Base-by-base conservation (phyloP, 2,113 vertebrate species). In the Morone chrysops region DNA sequence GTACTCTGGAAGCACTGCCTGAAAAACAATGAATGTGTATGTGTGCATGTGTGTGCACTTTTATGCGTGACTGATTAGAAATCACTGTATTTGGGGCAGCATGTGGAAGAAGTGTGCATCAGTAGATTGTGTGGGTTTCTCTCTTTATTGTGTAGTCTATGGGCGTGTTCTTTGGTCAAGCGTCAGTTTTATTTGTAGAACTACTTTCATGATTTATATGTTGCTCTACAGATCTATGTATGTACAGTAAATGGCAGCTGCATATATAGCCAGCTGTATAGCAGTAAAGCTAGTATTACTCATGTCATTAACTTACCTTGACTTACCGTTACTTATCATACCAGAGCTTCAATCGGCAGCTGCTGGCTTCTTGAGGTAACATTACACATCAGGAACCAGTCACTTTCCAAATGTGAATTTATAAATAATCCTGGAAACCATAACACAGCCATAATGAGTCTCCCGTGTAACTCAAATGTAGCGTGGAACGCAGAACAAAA, bases 1-100 rank as follows among this genome's bases (percentile, higher is more conserved):
- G 90, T 89, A 86, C 90, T 88, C 86, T 89, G 81, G 60, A 78
- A 87, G 80, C 78, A 25, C 75, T 48, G 77, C 81, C 69, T 9
- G 2, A 84, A 88, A 87, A 69, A 89, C 85, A 85, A 84, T 81
- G 43, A 53, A 50, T 68, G 76, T 76, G 78, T 68, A 61, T 82
- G 53, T 54, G 83, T 36, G 60, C 50, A 50, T 69, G 54, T 78
- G 45, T 62, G 69, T 47, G 75, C 25, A 54, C 67, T 47, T 45
- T 56, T 36, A 17, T 50, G 31, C 18, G 13, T 17, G 25, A 56
- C 74, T 71, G 81, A 88, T 85, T 86, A 75, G n/a, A 82, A 67
- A 76, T 59, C 17, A 22, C 25, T 61, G 51, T 40, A 51, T 74
- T 86, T 79, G 48, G 76, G 66, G 60, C 53, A 53, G 40, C 12